phyloP scores from a whole-genome alignment of 2,797 vertebrate species.

The Loriculus beryllinus region DNA sequence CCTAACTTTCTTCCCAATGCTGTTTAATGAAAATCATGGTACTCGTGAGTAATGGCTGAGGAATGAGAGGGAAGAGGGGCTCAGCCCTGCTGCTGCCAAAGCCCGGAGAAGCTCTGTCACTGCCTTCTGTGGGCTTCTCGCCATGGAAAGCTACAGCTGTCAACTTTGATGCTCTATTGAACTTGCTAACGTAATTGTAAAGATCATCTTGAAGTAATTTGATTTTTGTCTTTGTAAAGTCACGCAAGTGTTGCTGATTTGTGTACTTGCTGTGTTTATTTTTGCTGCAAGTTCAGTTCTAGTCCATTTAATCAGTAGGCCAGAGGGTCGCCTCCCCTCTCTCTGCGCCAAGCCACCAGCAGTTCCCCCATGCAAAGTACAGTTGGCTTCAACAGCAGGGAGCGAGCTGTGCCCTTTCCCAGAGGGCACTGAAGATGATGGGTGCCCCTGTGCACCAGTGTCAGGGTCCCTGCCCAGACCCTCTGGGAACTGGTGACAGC shows the following conservation, averaged over 20 bases:
- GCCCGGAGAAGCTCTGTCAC: background rate
- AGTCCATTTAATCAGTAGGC: constrained; percentile 53
- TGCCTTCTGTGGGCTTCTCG: background rate
- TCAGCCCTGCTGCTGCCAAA: background rate
- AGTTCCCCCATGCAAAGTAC: background rate
- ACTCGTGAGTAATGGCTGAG: background rate
- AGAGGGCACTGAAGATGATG: fast-evolving
- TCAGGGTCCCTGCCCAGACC: background rate
- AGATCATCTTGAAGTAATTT: constrained; percentile 66
- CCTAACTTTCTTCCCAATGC: background rate
- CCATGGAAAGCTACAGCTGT: constrained; percentile 26
- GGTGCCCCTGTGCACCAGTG: fast-evolving
- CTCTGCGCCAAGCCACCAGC: background rate
- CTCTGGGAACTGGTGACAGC: background rate
- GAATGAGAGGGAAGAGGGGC: background rate
- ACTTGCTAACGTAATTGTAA: constrained; percentile 52
- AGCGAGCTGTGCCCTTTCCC: background rate
- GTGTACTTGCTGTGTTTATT: constrained; percentile 59
- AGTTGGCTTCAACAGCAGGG: fast-evolving
- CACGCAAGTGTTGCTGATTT: constrained; percentile 58
- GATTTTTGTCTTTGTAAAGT: constrained; percentile 51
- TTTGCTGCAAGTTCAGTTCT: constrained; percentile 64
- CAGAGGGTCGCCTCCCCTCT: constrained; percentile 6
- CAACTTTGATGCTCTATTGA: constrained; percentile 52
- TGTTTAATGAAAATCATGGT: background rate